A percentile compares a stretch with the other conserved stretches of the same genome.
Evolutionary conservation across 1,140 invertebrate species (phyloP).

Genomic region (Pseudomyrmex dendroicus): DNA sequence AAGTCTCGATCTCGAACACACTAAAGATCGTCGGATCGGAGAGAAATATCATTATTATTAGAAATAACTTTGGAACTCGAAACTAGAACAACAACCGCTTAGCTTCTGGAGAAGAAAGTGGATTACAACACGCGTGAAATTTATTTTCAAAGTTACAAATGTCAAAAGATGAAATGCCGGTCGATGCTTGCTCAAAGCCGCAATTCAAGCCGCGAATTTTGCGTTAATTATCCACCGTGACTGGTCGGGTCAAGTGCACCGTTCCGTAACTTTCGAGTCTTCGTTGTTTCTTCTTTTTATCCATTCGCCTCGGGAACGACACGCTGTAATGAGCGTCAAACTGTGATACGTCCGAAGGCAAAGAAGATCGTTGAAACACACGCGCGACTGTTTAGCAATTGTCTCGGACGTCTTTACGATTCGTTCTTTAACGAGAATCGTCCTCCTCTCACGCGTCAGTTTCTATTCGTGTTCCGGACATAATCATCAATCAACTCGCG

Average conservation of each 20-base stretch:
- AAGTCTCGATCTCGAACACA: background rate
- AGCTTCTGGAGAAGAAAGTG: background rate
- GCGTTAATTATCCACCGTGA: constrained; percentile 30
- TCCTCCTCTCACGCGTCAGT: constrained; percentile 7
- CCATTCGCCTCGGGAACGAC: constrained; percentile 2
- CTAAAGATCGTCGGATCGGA: background rate
- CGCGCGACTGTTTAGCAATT: constrained; percentile 47
- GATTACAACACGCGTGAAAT: background rate
- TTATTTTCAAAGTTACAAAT: background rate
- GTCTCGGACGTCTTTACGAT: constrained; percentile 43
- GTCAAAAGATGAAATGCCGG: background rate
- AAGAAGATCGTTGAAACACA: background rate
- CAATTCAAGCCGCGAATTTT: constrained; percentile 2
- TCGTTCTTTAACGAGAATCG: constrained; percentile 45
- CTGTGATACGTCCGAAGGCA: background rate
- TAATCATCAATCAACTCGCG: constrained; percentile 47
- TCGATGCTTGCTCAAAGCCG: background rate
- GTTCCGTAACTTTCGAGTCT: constrained; percentile 34
- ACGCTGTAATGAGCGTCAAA: constrained; percentile 40
- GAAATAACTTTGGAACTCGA: background rate
- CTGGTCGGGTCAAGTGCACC: constrained; percentile 10
- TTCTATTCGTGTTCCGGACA: constrained; percentile 31
- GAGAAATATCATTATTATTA: background rate
- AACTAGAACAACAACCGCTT: background rate
- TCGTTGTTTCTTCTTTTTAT: constrained; percentile 33